A percentile compares a stretch with the other conserved stretches of the same genome.
These are phyloP conservation scores for Cantharis nigra DNA, from an alignment of 2,888 invertebrate species.

Conservation along the genomic window DNA sequence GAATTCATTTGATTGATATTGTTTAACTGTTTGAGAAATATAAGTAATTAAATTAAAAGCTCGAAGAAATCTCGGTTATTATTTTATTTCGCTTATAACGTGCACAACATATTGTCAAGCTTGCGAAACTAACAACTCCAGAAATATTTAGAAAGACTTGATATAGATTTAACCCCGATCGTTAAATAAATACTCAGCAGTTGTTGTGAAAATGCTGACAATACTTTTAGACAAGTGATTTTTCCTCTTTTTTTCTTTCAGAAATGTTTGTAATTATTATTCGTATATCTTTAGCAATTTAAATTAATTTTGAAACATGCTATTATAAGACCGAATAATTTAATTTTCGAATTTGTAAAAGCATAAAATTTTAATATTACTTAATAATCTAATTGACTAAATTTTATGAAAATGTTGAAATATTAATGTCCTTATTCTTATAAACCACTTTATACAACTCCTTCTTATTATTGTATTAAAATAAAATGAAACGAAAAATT, in stretches of 20 bases:
- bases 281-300: neutral
- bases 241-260: neutral
- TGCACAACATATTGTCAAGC: slow-evolving; percentile 11
- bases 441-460: no score
- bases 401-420: neutral
- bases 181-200: slow-evolving; percentile 25
- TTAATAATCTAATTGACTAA: neutral
- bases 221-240: slow-evolving; percentile 3
- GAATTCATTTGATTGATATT: neutral
- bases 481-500: no score
- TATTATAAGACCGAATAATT: neutral
- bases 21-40: neutral
- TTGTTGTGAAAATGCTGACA: slow-evolving; percentile 20
- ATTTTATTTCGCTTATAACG: neutral
- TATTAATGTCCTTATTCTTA: no score
- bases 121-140: slow-evolving; percentile 17
- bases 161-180: slow-evolving; percentile 21
- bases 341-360: neutral
- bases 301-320: neutral
- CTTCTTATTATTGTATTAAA: no score
- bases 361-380: neutral
- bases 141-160: slow-evolving; percentile 24
- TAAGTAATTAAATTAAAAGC: neutral
- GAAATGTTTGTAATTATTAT: neutral
- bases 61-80: neutral